Base-by-base conservation (phyloP, 2,797 vertebrate genomes). In the Lacerta bilineata region DNA sequence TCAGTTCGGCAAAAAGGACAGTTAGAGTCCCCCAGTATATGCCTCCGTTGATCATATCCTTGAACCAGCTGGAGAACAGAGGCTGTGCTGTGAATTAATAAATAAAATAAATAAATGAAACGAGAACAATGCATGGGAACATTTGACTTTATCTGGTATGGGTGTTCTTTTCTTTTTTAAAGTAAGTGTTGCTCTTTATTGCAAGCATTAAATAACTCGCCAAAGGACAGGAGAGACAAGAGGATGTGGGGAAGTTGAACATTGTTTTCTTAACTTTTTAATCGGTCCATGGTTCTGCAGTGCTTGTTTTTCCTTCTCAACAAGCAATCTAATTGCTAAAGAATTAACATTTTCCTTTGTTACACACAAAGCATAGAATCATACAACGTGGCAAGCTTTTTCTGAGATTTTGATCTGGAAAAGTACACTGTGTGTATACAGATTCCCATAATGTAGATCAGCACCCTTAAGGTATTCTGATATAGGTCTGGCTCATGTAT, bases 41-140 rank as follows among this genome's bases (percentile, higher is more conserved):
- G 85, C 86, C 88, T 91, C 83, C 76, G 85, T 84, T 71, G 75
- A 89, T 87, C 0, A 1, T 91, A 95, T 92, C 92, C 88, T 94
- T 94, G 91, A 95, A 93, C 39, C 55, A 93, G 85, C 87, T 69
- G 33, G 69, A 88, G 89, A 93, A 88, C 9, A 80, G 82, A 91
- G 74, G 91, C 85, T 91, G 76, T 92, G 79, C 46, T 81, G 33
- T 84, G 90, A 93, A 94, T 93, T 84, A 92, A 93, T 93, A 94
- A 89, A 87, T 80, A 90, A 91, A 92, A 93, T 88, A 95, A 93
- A 90, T 69, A 88, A 93, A 89, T 89, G 72, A 18, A 74, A 13
- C 89, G 77, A 89, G 8, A 6, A 4, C 46, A 88, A 8, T 55
- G 29, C 18, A 18, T 33, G 82, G 72, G 80, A 95, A 87, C 23